Conservation (phyloP, 92 coral and sea anemone species). For the Parazoanthus darwini region DNA sequence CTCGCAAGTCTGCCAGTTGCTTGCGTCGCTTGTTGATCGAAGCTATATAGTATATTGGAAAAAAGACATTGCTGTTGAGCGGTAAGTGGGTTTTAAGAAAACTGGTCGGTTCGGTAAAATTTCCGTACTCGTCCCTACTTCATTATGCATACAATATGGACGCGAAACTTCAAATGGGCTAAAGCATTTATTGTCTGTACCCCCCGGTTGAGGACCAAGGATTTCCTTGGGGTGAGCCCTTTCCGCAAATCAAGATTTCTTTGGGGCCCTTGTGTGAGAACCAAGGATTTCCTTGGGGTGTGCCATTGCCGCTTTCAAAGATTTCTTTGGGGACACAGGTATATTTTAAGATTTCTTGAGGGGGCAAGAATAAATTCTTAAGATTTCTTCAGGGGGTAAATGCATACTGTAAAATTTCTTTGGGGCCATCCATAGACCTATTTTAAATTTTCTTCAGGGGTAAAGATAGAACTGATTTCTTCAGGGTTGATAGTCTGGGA, state of each 20-base stretch:
- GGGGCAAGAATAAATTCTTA: conserved; percentile 6
- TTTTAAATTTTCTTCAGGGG: conserved; percentile 3
- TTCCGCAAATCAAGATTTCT: conserved; percentile 1
- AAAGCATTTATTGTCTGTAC: too few relatives aligned
- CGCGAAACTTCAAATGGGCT: neutral
- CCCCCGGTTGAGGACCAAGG: too few relatives aligned
- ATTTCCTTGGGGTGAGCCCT: conserved; percentile 15
- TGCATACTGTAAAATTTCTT: conserved; percentile 2
- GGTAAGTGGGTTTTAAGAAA: conserved; percentile 13
- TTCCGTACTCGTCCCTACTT: too few relatives aligned
- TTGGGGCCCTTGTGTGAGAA: conserved; percentile 15
- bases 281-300: conserved; percentile 15
- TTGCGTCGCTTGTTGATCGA: conserved; percentile 15
- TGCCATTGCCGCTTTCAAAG: conserved; percentile 3
- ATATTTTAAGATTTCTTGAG: conserved; percentile 10
- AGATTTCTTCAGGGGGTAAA: conserved; percentile 5
- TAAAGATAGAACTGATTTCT: neutral
- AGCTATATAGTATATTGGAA: conserved; percentile 11
- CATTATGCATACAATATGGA: too few relatives aligned
- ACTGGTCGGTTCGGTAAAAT: neutral
- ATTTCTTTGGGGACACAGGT: conserved; percentile 14
- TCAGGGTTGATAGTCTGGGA: conserved; percentile 6
- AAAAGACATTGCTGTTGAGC: conserved; percentile 13
- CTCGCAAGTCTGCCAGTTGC: neutral
- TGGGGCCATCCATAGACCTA: conserved; percentile 7